phyloP scores from a whole-genome alignment of 2,113 vertebrate genomes.

The Axis porcinus region DNA sequence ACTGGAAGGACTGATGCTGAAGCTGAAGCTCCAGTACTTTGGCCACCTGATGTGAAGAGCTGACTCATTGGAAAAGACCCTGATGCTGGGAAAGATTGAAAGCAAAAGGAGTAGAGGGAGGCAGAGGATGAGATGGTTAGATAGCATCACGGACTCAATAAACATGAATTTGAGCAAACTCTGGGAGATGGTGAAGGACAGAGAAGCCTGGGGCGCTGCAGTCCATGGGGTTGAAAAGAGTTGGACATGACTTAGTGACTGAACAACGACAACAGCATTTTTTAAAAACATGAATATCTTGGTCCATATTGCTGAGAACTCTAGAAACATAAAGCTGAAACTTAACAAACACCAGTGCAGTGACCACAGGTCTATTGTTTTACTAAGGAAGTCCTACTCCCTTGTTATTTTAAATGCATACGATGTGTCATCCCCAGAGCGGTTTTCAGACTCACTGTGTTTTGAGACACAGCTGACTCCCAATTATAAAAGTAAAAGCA shows the following conservation, averaged over 20 bases:
- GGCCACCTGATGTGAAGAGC: background rate
- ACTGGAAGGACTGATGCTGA: background rate
- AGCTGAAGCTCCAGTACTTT: background rate
- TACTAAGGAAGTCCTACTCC: background rate
- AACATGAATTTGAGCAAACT: background rate
- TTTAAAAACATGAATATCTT: background rate
- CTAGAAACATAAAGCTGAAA: background rate
- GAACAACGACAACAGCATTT: background rate
- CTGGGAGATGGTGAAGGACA: background rate
- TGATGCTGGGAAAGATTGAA: background rate
- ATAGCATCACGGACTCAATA: background rate
- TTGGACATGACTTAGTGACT: background rate
- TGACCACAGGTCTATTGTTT: background rate
- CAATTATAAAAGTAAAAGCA: slow-evolving; percentile 63
- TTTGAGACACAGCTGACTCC: slow-evolving; percentile 43
- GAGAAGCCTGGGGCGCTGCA: background rate
- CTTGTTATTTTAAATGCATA: background rate
- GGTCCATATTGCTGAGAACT: background rate
- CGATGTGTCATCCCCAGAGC: background rate
- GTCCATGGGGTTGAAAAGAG: background rate
- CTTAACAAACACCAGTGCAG: background rate
- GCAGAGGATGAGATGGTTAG: background rate
- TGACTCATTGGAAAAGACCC: background rate
- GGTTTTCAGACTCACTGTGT: slow-evolving; percentile 1
- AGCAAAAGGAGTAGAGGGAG: background rate